Evolutionary conservation across 2,113 vertebrate species (phyloP).

Genomic region (Oophaga pumilio): DNA sequence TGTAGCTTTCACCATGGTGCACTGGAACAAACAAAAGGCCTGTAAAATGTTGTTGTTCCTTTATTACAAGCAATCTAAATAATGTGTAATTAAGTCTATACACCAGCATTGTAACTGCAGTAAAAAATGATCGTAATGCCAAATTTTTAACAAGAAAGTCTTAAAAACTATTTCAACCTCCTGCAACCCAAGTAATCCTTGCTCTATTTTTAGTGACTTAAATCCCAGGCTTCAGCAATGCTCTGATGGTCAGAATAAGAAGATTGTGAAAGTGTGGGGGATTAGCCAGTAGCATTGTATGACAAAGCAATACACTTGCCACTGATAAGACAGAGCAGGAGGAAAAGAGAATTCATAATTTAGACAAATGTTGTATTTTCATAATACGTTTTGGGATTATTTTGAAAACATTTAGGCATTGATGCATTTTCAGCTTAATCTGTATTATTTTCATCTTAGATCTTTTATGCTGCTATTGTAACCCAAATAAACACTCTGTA

Average conservation of each 20-base stretch:
- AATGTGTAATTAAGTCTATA: background rate
- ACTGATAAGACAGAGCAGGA: conserved; percentile 61
- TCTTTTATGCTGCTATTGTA: background rate
- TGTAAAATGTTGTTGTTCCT: background rate
- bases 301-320: conserved; percentile 72
- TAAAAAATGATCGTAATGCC: conserved; percentile 60
- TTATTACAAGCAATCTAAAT: background rate
- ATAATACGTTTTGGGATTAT: conserved; percentile 28
- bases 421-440: background rate
- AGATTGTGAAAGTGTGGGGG: conserved; percentile 76
- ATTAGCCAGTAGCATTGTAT: conserved; percentile 71
- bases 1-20: background rate
- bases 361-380: conserved; percentile 57
- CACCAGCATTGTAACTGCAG: conserved; percentile 57
- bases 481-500: background rate
- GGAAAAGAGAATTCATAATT: conserved; percentile 62
- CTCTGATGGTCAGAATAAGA: conserved; percentile 72
- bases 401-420: background rate
- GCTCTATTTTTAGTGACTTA: conserved; percentile 78
- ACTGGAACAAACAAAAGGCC: background rate
- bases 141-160: conserved; percentile 65
- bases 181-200: conserved; percentile 74
- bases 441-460: background rate
- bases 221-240: conserved; percentile 71
- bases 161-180: conserved; percentile 69